Evolutionary conservation across 2,113 vertebrate genomes (phyloP).

Genomic region (Canis aureus): DNA sequence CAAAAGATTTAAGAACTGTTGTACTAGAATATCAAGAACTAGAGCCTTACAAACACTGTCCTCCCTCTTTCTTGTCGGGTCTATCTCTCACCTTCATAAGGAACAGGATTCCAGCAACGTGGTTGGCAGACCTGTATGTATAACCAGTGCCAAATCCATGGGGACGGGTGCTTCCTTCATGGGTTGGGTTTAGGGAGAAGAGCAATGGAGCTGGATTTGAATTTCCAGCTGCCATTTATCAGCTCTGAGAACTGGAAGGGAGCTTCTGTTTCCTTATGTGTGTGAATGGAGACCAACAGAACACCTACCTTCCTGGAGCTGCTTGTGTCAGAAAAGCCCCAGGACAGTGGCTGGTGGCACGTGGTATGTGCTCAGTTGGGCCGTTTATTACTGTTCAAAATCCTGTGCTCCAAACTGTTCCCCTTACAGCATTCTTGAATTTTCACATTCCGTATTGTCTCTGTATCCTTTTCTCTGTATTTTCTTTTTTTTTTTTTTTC

Average conservation of each 20-base stretch:
- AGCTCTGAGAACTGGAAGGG: background rate
- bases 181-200: background rate
- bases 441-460: background rate
- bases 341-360: background rate
- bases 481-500: background rate
- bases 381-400: background rate
- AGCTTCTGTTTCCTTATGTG: background rate
- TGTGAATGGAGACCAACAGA: background rate
- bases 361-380: accelerated
- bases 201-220: background rate
- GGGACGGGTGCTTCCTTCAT: background rate
- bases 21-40: background rate
- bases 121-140: background rate
- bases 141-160: background rate
- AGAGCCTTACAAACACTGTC: background rate
- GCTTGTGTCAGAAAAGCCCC: background rate
- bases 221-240: background rate
- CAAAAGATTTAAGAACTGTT: background rate
- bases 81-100: background rate
- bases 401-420: background rate
- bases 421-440: background rate
- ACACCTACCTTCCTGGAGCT: background rate
- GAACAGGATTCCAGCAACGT: background rate
- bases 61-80: background rate
- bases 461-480: background rate